Evolutionary conservation across 2,113 vertebrate species (phyloP).

Genomic region (Ceyx melanurus): DNA sequence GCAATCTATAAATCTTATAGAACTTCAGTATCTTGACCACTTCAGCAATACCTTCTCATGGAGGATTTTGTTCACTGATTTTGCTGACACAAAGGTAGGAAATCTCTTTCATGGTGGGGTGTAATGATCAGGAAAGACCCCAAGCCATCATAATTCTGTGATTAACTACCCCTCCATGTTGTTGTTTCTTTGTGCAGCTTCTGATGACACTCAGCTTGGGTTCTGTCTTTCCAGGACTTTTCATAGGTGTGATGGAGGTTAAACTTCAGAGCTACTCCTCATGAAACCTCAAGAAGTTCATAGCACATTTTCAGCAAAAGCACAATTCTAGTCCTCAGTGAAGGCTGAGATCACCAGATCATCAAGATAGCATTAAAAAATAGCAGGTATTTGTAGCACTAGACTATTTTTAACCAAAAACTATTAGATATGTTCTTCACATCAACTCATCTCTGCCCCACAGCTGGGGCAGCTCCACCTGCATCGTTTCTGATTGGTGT

Average conservation of each 20-base stretch:
- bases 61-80: not conserved
- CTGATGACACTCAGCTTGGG: not conserved
- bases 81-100: not conserved
- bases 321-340: not conserved
- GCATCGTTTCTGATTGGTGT: not conserved
- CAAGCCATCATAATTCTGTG: fast-evolving
- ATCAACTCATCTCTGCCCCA: not conserved
- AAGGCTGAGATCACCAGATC: not conserved
- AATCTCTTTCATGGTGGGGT: not conserved
- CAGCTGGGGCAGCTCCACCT: not conserved
- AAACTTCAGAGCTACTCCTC: not conserved
- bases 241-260: not conserved
- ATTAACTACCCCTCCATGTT: not conserved
- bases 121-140: not conserved
- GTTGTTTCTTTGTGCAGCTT: not conserved
- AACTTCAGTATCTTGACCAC: not conserved
- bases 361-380: not conserved
- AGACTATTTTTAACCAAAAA: not conserved
- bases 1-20: not conserved
- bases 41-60: not conserved
- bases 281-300: not conserved
- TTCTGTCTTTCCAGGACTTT: not conserved
- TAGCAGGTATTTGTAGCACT: not conserved
- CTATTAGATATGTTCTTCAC: not conserved
- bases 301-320: not conserved